Evolutionary conservation across 2,888 invertebrate species (phyloP).

Genomic region (Syrista parreyssii): DNA sequence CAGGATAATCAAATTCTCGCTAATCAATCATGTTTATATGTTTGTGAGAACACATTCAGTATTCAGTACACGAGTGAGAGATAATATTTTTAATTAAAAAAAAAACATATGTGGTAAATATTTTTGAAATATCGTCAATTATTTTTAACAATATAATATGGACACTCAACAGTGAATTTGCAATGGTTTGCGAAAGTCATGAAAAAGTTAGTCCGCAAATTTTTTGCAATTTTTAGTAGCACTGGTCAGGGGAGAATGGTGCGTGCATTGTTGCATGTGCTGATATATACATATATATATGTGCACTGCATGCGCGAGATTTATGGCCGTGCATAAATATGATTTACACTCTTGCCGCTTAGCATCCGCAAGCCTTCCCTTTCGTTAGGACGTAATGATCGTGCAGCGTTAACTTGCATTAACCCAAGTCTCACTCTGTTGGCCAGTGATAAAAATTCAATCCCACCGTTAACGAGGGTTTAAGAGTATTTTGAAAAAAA

Average conservation of each 20-base stretch:
- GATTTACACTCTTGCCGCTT: neutral
- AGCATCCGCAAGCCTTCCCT: neutral
- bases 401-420: neutral
- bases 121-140: no score
- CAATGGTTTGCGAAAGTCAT: no score
- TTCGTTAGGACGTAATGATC: neutral
- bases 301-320: neutral
- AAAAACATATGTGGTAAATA: no score
- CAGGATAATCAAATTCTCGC: neutral
- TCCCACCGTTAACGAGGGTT: neutral
- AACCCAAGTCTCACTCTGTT: neutral
- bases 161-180: no score
- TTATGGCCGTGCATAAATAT: neutral
- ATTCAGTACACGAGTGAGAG: neutral
- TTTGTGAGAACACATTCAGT: neutral
- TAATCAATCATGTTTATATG: neutral
- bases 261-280: neutral
- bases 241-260: neutral
- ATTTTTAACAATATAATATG: no score
- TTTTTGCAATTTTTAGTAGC: neutral
- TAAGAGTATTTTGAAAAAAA: neutral
- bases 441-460: neutral
- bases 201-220: neutral
- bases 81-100: no score
- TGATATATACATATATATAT: neutral